Base-by-base conservation (phyloP, 2,888 invertebrate genomes). In the Pyrrhia umbra region DNA sequence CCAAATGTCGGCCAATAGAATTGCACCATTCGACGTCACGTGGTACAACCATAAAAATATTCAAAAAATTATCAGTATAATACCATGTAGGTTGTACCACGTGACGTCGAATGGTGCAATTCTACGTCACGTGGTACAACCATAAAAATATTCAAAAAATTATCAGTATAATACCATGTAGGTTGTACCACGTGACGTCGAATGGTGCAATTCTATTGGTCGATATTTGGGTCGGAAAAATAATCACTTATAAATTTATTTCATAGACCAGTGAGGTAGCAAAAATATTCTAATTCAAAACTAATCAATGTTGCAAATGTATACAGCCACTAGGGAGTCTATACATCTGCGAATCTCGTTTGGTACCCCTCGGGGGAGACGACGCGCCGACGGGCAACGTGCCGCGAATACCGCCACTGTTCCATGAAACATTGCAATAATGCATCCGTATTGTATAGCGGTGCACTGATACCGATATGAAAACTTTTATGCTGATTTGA, bases 371-470 rank as follows among this genome's bases (percentile, higher is more conserved):
- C 68, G 18, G 47, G 70, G 68, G 73, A 66, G 47, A 15, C 30
- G 57, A 51, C 49, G 67, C 59, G 66, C 52, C 74, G 79, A 71
- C 75, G 68, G 46, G 37, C 77, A 72, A 77, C 83, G 84, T 83
- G 83, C 81, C 70, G 46, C 49, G 82, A 83, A 84, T 84, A 80
- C 69, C 59, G 25, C 55, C 65, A 42, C n/a, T 34, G 43, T 42
- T 18, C 73, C 68, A 62, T 70, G 52, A 77, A 78, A 78, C 71
- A 81, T 70, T 81, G 79, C 73, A 71, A 75, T 81, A 79, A 73
- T 75, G 82, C 76, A 82, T 62, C 67, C 43, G 73, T 79, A 77
- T 71, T 73, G 71, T 76, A 64, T 52, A 43, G 61, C 52, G 39
- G 13, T 42, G 15, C 57, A 67, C 62, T 57, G 79, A 68, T 75